Percentiles rank a stretch among this genome's conserved stretches.
These are phyloP conservation scores for Promerops cafer DNA, from an alignment of 2,113 vertebrate species.

Conservation along the genomic window DNA sequence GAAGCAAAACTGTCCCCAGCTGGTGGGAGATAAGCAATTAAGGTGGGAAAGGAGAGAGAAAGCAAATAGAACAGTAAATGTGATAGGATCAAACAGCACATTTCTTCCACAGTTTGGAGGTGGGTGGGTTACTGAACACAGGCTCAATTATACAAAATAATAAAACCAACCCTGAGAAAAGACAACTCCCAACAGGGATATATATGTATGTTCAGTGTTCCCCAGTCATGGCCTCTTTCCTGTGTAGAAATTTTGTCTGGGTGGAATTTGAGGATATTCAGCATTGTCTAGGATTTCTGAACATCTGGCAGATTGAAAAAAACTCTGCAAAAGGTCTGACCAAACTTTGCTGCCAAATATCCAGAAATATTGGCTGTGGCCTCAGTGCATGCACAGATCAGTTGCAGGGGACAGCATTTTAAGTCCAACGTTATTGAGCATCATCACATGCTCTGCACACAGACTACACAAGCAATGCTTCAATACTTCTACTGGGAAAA, in stretches of 20 bases:
- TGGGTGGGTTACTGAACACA: neutral
- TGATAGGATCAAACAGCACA: neutral
- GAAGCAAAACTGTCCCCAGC: neutral
- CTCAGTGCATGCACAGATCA: neutral
- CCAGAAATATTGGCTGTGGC: neutral
- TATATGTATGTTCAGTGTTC: neutral
- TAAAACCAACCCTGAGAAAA: neutral
- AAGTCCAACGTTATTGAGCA: neutral
- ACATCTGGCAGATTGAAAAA: neutral
- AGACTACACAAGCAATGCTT: neutral
- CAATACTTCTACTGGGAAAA: neutral
- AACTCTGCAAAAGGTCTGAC: neutral
- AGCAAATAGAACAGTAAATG: neutral
- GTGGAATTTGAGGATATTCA: neutral
- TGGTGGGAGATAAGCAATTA: neutral
- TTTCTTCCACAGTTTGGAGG: neutral
- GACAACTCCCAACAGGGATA: neutral
- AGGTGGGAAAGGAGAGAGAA: neutral
- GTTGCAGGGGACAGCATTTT: neutral
- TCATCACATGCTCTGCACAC: neutral
- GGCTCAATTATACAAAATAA: neutral
- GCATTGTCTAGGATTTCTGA: constrained; percentile 10
- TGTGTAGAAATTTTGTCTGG: neutral
- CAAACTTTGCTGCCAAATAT: neutral
- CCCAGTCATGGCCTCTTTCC: neutral